These are phyloP conservation scores for Sorex araneus DNA, from an alignment of 2,113 vertebrate species.

Conservation along the genomic window DNA sequence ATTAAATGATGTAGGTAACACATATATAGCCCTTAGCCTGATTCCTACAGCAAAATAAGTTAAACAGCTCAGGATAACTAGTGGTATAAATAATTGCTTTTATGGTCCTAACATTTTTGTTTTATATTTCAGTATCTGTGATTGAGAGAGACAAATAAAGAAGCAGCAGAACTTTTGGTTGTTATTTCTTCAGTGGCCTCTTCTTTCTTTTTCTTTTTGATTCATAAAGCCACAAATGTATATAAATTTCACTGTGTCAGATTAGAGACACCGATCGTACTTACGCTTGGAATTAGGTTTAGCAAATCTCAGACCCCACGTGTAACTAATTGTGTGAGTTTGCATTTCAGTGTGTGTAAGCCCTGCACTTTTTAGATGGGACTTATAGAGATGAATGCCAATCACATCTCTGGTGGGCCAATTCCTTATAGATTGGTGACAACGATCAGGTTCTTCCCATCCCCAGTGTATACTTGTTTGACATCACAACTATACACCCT, in stretches of 20 bases:
- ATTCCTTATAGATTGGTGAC: background rate
- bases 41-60: slow-evolving; percentile 12
- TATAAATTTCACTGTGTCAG: background rate
- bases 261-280: background rate
- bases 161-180: background rate
- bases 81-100: background rate
- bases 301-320: background rate
- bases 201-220: background rate
- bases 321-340: background rate
- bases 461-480: background rate
- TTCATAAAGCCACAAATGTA: background rate
- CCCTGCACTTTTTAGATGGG: background rate
- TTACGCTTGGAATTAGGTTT: background rate
- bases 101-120: background rate
- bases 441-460: background rate
- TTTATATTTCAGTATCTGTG: background rate
- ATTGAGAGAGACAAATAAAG: background rate
- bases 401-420: background rate
- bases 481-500: background rate
- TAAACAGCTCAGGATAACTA: background rate
- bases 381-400: too few species aligned
- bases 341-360: background rate
- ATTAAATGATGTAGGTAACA: background rate
- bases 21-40: background rate
- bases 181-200: too few species aligned